phyloP scores from a whole-genome alignment of 2,888 invertebrate genomes.

The Hydrotaea diabolus region DNA sequence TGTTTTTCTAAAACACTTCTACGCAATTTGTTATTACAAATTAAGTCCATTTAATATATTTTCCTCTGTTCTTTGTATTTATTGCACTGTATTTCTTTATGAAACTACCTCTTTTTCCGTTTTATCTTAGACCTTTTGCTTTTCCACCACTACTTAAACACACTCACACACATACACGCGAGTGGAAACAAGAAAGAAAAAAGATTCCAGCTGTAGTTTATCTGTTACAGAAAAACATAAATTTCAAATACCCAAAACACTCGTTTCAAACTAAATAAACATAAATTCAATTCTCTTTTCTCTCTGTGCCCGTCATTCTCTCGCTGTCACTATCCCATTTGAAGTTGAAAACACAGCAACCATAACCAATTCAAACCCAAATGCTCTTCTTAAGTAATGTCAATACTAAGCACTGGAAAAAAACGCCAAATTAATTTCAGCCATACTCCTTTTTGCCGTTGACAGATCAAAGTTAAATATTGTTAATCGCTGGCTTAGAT shows the following conservation, averaged over 20 bases:
- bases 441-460: conserved; percentile 3
- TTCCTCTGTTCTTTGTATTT: not conserved
- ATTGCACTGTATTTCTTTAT: not conserved
- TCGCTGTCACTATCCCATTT: conserved; percentile 20
- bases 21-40: not conserved
- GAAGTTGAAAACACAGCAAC: conserved; percentile 12
- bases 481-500: no score
- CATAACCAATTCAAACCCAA: conserved; percentile 19
- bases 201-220: conserved; percentile 65
- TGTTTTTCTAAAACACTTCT: not conserved
- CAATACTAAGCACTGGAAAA: conserved; percentile 20
- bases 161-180: not conserved
- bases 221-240: conserved; percentile 53
- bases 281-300: not conserved
- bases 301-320: conserved; percentile 14
- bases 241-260: conserved; percentile 43
- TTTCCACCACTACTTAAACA: conserved; percentile 23
- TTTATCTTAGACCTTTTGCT: not conserved
- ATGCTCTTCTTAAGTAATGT: conserved; percentile 8
- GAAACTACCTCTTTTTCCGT: conserved; percentile 5
- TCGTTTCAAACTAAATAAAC: conserved; percentile 20
- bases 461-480: not conserved
- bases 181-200: conserved; percentile 9
- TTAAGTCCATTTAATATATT: not conserved
- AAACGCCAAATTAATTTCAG: not conserved